Conservation (phyloP, 2,797 vertebrate genomes). For the Odontamblyopus rebecca region DNA sequence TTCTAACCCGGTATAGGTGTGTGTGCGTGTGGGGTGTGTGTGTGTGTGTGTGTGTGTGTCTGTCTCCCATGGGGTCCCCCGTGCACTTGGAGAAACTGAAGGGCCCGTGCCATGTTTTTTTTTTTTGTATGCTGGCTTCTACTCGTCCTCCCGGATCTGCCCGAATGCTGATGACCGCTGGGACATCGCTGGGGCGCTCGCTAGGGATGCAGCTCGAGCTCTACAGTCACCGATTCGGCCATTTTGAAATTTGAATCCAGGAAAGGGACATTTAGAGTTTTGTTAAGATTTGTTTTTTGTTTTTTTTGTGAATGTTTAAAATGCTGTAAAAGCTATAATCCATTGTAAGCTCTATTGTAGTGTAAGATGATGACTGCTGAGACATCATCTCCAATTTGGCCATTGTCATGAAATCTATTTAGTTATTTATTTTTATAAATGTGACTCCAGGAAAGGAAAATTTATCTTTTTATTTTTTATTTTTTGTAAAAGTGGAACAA, state of each 20-base stretch:
- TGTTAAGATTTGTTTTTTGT: too few relatives aligned
- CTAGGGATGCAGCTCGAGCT: neutral
- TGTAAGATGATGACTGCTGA: constrained; percentile 54
- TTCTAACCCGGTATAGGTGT: neutral
- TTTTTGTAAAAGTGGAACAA: neutral
- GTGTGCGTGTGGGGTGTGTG: constrained; percentile 10
- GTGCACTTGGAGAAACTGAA: constrained; percentile 43
- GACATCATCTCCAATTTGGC: constrained; percentile 11
- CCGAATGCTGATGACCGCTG: constrained; percentile 64
- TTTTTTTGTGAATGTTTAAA: too few relatives aligned
- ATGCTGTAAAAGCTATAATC: too few relatives aligned
- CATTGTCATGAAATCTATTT: neutral
- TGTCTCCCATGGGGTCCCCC: constrained; percentile 48
- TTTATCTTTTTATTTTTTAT: neutral
- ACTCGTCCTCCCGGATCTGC: constrained; percentile 14
- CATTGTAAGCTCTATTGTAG: too few relatives aligned
- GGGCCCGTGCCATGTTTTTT: constrained; percentile 49
- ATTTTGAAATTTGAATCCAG: neutral
- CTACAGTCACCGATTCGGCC: neutral
- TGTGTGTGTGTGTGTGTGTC: constrained; percentile 34
- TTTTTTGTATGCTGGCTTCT: neutral
- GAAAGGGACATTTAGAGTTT: too few relatives aligned
- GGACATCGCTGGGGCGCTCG: constrained; percentile 15
- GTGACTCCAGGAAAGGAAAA: neutral
- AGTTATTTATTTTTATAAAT: neutral